These are phyloP conservation scores for Ictidomys tridecemlineatus DNA, from an alignment of 2,113 vertebrate species.

Conservation along the genomic window DNA sequence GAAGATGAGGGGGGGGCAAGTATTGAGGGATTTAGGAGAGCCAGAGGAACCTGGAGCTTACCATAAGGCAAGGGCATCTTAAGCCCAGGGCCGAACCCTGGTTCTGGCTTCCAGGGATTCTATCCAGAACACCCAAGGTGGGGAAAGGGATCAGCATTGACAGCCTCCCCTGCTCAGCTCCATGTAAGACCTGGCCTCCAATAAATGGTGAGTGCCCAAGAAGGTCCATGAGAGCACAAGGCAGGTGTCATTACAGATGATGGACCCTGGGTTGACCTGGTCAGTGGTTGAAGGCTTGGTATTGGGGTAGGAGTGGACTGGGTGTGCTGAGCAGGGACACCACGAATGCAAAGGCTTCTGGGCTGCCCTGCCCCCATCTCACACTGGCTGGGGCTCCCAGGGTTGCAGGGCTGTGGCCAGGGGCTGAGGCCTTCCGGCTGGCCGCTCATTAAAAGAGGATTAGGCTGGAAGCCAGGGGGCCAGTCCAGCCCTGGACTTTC, in stretches of 20 bases:
- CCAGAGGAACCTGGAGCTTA: not conserved
- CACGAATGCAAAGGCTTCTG: not conserved
- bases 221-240: not conserved
- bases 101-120: not conserved
- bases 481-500: constrained; percentile 71
- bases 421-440: constrained; percentile 80
- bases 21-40: not conserved
- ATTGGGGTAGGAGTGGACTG: not conserved
- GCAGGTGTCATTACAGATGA: not conserved
- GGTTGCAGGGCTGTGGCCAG: constrained; percentile 70
- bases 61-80: not conserved
- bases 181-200: not conserved
- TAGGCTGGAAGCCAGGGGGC: constrained; percentile 82
- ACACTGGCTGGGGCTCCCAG: constrained; percentile 39
- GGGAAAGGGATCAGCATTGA: not conserved
- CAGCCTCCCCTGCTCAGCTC: not conserved
- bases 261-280: not conserved
- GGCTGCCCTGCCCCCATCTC: constrained; percentile 61
- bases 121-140: not conserved
- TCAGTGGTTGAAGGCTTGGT: not conserved
- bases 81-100: not conserved
- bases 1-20: not conserved
- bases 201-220: not conserved
- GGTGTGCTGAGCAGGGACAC: not conserved
- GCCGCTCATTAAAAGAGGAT: constrained; percentile 86